phyloP scores from a whole-genome alignment of 2,797 vertebrate species.

The Macroramphosus scolopax region DNA sequence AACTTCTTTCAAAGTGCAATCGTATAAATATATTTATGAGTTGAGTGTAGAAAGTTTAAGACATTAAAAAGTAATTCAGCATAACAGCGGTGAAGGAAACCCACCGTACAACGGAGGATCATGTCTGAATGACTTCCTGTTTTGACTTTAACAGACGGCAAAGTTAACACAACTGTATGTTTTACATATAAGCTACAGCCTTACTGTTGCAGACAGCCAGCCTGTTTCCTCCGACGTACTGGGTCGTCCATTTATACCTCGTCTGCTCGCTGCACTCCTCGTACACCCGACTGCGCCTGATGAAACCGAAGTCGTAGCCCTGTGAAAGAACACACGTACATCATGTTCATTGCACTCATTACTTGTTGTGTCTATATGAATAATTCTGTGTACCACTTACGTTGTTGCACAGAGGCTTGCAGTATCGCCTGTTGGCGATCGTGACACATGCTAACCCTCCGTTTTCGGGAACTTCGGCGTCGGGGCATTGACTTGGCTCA shows the following conservation, averaged over 20 bases:
- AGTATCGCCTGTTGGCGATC: slow-evolving; percentile 54
- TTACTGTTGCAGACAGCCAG: slow-evolving; percentile 78
- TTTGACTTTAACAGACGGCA: too few species aligned
- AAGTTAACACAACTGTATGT: too few species aligned
- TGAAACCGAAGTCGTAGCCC: slow-evolving; percentile 79
- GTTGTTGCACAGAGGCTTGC: slow-evolving; percentile 83
- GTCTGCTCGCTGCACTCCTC: slow-evolving; percentile 72
- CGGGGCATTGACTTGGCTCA: slow-evolving; percentile 37
- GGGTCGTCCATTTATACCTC: slow-evolving; percentile 62
- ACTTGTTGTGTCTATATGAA: too few species aligned
- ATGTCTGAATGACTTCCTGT: too few species aligned
- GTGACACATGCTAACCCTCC: slow-evolving; percentile 76
- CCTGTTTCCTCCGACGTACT: slow-evolving; percentile 63
- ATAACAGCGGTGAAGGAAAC: neutral
- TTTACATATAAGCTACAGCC: slow-evolving; percentile 23
- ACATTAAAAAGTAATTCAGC: slow-evolving; percentile 3
- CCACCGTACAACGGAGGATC: too few species aligned
- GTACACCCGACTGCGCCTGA: slow-evolving; percentile 67
- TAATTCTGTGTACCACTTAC: slow-evolving; percentile 47
- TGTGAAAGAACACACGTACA: slow-evolving; percentile 38
- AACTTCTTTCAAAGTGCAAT: neutral
- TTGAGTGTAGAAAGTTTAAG: neutral
- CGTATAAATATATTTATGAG: slow-evolving; percentile 1
- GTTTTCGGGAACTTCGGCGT: slow-evolving; percentile 52
- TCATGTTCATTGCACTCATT: too few species aligned